These are phyloP conservation scores for Ianthella basta DNA, from an alignment of 37 sponge, comb jelly and placozoan genomes.

Conservation along the genomic window DNA sequence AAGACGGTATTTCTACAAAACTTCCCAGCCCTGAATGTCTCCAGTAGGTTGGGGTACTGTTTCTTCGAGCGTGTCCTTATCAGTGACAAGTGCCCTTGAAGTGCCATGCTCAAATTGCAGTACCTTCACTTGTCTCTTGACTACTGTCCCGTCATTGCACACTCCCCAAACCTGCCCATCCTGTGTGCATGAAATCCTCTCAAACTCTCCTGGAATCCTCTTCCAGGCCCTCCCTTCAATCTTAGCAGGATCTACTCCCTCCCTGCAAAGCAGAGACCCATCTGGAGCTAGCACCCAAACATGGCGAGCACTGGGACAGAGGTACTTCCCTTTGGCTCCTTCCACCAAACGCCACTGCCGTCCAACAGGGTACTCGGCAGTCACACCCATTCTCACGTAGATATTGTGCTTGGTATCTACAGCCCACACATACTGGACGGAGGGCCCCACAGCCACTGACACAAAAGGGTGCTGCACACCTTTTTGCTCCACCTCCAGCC, in stretches of 20 bases:
- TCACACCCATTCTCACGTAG: conserved; percentile 79
- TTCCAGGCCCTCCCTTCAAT: conserved; percentile 85
- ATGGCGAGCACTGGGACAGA: conserved; percentile 51
- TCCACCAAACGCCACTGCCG: conserved; percentile 74
- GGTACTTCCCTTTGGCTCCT: conserved; percentile 51
- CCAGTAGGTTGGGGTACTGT: too few relatives aligned
- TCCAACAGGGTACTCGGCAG: conserved; percentile 82
- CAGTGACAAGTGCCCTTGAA: neutral
- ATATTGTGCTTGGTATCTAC: conserved; percentile 59
- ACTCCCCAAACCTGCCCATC: conserved; percentile 79
- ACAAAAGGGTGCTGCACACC: conserved; percentile 35
- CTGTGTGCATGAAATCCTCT: conserved; percentile 55
- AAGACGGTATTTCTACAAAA: too few relatives aligned
- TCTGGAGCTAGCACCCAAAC: conserved; percentile 71
- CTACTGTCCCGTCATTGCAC: neutral
- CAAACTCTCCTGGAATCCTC: conserved; percentile 71
- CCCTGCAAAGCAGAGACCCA: conserved; percentile 69
- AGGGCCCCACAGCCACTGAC: conserved; percentile 64
- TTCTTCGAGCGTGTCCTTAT: too few relatives aligned
- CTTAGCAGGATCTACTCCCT: conserved; percentile 71
- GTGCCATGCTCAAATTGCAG: neutral
- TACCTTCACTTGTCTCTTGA: neutral
- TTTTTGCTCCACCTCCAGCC: conserved; percentile 70
- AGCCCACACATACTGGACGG: conserved; percentile 87
- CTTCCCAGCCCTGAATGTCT: too few relatives aligned